Evolutionary conservation across 2,888 invertebrate genomes (phyloP).

Genomic region (Diplolepis rosae): DNA sequence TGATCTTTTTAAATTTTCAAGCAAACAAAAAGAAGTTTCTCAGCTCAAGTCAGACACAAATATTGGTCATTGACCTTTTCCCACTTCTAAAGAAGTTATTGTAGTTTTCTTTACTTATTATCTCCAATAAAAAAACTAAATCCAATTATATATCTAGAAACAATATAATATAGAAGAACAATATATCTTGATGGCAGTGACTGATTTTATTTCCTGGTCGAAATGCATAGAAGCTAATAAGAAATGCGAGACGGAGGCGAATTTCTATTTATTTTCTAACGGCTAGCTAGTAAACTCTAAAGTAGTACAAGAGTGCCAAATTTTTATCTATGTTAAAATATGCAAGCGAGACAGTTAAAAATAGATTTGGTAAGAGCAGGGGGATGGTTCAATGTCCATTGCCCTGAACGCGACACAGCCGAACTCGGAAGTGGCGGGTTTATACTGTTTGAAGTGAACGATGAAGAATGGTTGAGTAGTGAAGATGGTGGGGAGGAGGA

Average conservation of each 20-base stretch:
- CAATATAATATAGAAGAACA: no score
- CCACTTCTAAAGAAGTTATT: no score
- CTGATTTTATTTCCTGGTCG: no score
- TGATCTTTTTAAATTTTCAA: no score
- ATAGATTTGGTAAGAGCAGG: slow-evolving; percentile 34
- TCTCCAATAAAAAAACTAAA: no score
- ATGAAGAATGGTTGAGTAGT: slow-evolving; percentile 28
- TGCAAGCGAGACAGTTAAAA: not conserved
- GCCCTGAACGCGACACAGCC: slow-evolving; percentile 32
- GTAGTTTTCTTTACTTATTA: no score
- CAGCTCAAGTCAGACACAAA: no score
- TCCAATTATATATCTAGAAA: no score
- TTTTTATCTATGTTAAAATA: not conserved
- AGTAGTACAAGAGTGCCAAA: not conserved
- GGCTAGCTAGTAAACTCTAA: not conserved
- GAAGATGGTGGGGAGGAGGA: slow-evolving; percentile 57
- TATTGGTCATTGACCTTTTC: no score
- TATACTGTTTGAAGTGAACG: slow-evolving; percentile 45
- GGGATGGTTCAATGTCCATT: slow-evolving; percentile 32
- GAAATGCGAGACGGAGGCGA: not conserved
- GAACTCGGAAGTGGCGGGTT: slow-evolving; percentile 30
- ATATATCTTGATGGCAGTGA: no score
- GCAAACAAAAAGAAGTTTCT: no score
- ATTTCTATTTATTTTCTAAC: not conserved
- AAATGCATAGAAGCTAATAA: no score